Evolutionary conservation across 2,888 invertebrate species (phyloP).

Genomic region (Calameuta pallipes): DNA sequence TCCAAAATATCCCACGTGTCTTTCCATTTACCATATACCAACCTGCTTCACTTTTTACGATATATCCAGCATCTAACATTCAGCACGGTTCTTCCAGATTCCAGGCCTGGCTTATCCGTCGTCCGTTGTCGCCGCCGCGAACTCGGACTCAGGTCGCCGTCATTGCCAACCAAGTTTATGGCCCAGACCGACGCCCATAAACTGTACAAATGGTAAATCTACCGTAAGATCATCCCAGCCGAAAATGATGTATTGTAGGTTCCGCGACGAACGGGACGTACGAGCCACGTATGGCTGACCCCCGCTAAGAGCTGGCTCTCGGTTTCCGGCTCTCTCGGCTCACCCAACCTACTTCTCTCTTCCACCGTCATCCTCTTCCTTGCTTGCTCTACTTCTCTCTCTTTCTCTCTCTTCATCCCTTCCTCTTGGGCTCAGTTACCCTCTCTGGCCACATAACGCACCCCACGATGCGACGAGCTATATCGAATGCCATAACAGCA

Average conservation of each 20-base stretch:
- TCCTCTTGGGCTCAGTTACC: slow-evolving; percentile 13
- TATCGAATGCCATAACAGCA: too few species aligned
- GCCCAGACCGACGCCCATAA: slow-evolving; percentile 65
- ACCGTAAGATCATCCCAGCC: slow-evolving; percentile 66
- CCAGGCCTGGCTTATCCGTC: slow-evolving; percentile 32
- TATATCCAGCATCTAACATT: background rate
- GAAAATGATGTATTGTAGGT: slow-evolving; percentile 66
- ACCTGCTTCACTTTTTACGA: too few species aligned
- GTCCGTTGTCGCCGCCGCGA: slow-evolving; percentile 18
- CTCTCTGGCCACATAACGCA: background rate
- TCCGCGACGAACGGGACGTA: slow-evolving; percentile 30
- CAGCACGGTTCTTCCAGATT: background rate
- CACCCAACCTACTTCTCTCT: slow-evolving; percentile 28
- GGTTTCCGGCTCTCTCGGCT: too few species aligned
- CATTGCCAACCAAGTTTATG: slow-evolving; percentile 67
- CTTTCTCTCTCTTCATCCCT: slow-evolving; percentile 17
- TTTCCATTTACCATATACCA: background rate
- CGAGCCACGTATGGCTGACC: slow-evolving; percentile 43
- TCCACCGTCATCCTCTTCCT: slow-evolving; percentile 4
- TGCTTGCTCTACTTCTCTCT: slow-evolving; percentile 14
- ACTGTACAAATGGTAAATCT: slow-evolving; percentile 67
- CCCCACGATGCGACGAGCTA: too few species aligned
- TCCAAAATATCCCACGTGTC: too few species aligned
- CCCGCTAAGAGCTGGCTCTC: slow-evolving; percentile 19
- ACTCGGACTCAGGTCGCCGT: slow-evolving; percentile 50